phyloP scores from a whole-genome alignment of 2,888 invertebrate genomes.

The Adineta ricciae region DNA sequence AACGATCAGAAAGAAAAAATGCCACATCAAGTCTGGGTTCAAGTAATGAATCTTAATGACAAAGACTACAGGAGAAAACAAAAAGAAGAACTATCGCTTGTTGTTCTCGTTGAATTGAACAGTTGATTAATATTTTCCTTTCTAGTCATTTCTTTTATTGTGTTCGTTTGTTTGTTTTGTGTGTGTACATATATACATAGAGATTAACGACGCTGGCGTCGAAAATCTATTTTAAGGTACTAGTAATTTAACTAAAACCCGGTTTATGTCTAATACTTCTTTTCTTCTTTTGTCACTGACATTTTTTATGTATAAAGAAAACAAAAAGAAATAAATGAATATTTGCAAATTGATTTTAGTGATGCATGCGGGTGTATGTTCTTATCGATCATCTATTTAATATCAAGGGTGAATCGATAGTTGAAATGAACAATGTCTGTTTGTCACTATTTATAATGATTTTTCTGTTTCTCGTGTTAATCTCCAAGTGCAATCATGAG shows the following conservation, averaged over 20 bases:
- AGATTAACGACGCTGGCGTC: not conserved
- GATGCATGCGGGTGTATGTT: too few relatives aligned
- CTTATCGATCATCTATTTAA: too few relatives aligned
- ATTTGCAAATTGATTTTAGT: too few relatives aligned
- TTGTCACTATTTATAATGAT: too few relatives aligned
- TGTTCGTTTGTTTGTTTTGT: not conserved
- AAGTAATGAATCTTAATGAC: not conserved
- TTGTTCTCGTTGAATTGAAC: not conserved
- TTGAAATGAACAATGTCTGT: too few relatives aligned
- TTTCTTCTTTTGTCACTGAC: not conserved
- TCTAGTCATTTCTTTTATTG: not conserved
- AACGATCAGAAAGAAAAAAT: slow-evolving; percentile 11
- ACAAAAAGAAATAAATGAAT: not conserved
- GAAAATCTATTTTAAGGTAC: not conserved
- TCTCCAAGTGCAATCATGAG: too few relatives aligned
- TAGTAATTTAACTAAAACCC: not conserved
- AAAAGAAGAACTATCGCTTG: too few relatives aligned
- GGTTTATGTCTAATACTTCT: not conserved
- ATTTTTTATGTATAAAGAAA: not conserved
- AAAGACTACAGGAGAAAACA: too few relatives aligned
- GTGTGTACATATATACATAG: not conserved
- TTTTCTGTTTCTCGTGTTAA: too few relatives aligned
- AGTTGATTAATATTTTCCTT: not conserved
- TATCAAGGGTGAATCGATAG: too few relatives aligned
- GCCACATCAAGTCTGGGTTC: slow-evolving; percentile 1